Conservation (phyloP, 2,888 invertebrate genomes). For the Polydrusus pterygomalis region DNA sequence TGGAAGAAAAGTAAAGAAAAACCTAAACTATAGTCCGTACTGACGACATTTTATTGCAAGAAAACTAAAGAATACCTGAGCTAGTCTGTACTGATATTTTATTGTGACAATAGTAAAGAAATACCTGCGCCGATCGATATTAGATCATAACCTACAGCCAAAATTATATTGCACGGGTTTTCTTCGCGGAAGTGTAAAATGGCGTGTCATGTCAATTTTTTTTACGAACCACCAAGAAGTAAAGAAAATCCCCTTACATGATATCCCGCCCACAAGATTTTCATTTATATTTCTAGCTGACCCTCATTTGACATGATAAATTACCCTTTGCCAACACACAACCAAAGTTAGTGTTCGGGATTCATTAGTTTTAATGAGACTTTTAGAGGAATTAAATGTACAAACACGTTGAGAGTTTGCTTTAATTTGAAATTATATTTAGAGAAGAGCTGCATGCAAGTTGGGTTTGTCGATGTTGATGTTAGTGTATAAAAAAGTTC, state of each 20-base stretch:
- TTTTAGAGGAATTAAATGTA: slow-evolving; percentile 42
- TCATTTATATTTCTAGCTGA: slow-evolving; percentile 40
- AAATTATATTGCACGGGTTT: too few relatives aligned
- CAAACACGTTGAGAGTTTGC: slow-evolving; percentile 35
- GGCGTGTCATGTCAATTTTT: too few relatives aligned
- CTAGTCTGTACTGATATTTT: too few relatives aligned
- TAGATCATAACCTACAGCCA: too few relatives aligned
- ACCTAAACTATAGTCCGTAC: too few relatives aligned
- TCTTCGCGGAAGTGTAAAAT: too few relatives aligned
- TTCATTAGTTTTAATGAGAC: slow-evolving; percentile 50
- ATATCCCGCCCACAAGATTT: background rate
- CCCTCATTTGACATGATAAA: slow-evolving; percentile 59
- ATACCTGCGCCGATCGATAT: too few relatives aligned
- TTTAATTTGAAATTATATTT: slow-evolving; percentile 21
- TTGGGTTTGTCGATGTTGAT: background rate
- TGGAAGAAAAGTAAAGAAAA: too few relatives aligned
- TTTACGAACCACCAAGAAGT: background rate
- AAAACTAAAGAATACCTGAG: too few relatives aligned
- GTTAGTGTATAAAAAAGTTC: too few relatives aligned
- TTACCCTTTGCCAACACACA: slow-evolving; percentile 55
- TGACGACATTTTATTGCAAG: too few relatives aligned
- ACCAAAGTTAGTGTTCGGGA: slow-evolving; percentile 46
- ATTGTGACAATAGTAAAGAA: too few relatives aligned
- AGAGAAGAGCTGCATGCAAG: slow-evolving; percentile 11
- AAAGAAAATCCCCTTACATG: slow-evolving; percentile 20